These are phyloP conservation scores for Paracanthobrama guichenoti DNA, from an alignment of 2,113 vertebrate genomes.

Conservation along the genomic window DNA sequence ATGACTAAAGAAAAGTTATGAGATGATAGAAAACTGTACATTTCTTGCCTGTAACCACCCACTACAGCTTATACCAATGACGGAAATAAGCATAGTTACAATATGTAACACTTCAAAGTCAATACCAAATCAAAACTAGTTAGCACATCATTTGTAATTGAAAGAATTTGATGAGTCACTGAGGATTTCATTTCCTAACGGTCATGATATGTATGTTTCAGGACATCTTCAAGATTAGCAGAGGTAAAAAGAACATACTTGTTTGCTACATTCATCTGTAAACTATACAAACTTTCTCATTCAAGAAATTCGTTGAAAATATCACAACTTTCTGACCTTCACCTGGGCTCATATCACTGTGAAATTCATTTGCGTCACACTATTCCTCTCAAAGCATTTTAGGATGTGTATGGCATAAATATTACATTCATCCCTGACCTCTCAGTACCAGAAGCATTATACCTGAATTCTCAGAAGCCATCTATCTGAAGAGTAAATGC, in stretches of 20 bases:
- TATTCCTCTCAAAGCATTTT: not conserved
- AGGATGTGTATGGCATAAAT: not conserved
- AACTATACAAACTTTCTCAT: not conserved
- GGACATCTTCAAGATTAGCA: not conserved
- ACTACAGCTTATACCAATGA: too few species aligned
- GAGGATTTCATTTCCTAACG: too few species aligned
- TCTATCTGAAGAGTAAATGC: not conserved
- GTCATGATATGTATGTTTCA: not conserved
- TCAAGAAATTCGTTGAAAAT: not conserved
- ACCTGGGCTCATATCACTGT: not conserved
- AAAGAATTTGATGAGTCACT: too few species aligned
- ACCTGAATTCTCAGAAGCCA: not conserved
- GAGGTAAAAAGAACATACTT: not conserved
- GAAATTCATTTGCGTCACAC: not conserved
- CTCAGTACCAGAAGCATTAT: not conserved
- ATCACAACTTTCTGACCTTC: not conserved
- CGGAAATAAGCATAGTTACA: too few species aligned
- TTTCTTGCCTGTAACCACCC: too few species aligned
- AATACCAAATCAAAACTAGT: too few species aligned
- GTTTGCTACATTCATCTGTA: not conserved
- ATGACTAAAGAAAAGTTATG: too few species aligned
- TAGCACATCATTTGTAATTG: too few species aligned
- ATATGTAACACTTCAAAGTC: too few species aligned
- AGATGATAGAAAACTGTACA: too few species aligned
- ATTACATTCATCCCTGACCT: not conserved